Conservation (phyloP, 2,113 vertebrate genomes). For the Heptranchias perlo region DNA sequence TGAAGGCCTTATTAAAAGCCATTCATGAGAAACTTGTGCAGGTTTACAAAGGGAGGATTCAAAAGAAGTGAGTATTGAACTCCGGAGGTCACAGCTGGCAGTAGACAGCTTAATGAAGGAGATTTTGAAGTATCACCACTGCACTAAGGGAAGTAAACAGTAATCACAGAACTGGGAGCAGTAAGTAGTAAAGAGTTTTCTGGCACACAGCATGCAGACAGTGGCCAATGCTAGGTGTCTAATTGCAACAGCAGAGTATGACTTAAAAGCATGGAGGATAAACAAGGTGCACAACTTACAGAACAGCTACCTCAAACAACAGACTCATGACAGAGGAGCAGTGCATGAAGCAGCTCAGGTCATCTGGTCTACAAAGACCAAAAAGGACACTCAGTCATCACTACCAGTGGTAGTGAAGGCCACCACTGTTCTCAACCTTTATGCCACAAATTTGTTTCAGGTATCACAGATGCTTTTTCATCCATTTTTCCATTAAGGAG, state of each 20-base stretch:
- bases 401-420: neutral
- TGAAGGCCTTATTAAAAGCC: neutral
- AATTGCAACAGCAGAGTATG: neutral
- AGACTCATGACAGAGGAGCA: neutral
- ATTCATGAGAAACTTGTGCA: neutral
- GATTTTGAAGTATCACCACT: neutral
- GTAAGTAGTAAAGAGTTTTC: neutral
- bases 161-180: neutral
- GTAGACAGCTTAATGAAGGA: neutral
- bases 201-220: neutral
- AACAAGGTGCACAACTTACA: neutral
- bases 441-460: neutral
- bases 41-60: neutral
- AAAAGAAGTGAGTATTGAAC: neutral
- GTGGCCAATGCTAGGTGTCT: neutral
- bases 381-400: neutral
- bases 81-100: neutral
- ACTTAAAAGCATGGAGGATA: neutral
- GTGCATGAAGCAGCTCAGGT: neutral
- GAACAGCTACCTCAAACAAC: neutral
- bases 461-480: neutral
- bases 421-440: neutral
- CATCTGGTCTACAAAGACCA: neutral
- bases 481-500: neutral
- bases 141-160: neutral